A percentile compares a stretch with the other conserved stretches of the same genome.
These are phyloP conservation scores for Labeo rohita DNA, from an alignment of 2,113 vertebrate genomes.

Conservation along the genomic window DNA sequence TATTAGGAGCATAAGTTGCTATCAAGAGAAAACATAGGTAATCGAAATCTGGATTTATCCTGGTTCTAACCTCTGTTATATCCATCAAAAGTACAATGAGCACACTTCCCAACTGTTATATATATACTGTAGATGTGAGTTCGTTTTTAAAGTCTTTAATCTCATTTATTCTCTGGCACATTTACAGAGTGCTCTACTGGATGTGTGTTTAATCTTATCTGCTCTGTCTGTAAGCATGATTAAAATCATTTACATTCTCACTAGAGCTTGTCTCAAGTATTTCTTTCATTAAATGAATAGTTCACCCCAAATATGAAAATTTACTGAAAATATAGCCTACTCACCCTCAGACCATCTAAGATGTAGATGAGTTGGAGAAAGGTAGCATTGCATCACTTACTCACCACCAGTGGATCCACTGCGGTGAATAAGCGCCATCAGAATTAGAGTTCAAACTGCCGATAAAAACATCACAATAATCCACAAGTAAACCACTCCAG, in stretches of 20 bases:
- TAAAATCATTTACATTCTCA: not conserved
- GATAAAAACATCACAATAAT: too few relatives aligned
- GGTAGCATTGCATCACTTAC: too few relatives aligned
- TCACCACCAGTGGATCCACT: too few relatives aligned
- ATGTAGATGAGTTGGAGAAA: too few relatives aligned
- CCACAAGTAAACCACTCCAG: too few relatives aligned
- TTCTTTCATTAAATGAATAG: not conserved
- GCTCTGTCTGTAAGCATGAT: not conserved
- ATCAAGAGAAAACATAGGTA: not conserved
- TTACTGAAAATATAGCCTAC: too few relatives aligned
- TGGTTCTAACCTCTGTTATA: not conserved
- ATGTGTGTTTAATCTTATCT: not conserved
- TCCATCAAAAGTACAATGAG: not conserved
- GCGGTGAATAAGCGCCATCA: too few relatives aligned
- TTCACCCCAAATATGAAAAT: too few relatives aligned
- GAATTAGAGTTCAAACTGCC: too few relatives aligned
- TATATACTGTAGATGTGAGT: not conserved
- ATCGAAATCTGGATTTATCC: not conserved
- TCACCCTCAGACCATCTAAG: too few relatives aligned
- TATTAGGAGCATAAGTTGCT: not conserved
- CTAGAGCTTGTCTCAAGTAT: not conserved
- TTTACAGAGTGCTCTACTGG: not conserved
- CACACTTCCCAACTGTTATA: not conserved
- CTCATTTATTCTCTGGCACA: not conserved
- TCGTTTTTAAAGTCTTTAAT: not conserved